Evolutionary conservation across 2,888 invertebrate species (phyloP), one percentile per base, ranked within the genome.

Genomic region (Campopleginae sp.): DNA sequence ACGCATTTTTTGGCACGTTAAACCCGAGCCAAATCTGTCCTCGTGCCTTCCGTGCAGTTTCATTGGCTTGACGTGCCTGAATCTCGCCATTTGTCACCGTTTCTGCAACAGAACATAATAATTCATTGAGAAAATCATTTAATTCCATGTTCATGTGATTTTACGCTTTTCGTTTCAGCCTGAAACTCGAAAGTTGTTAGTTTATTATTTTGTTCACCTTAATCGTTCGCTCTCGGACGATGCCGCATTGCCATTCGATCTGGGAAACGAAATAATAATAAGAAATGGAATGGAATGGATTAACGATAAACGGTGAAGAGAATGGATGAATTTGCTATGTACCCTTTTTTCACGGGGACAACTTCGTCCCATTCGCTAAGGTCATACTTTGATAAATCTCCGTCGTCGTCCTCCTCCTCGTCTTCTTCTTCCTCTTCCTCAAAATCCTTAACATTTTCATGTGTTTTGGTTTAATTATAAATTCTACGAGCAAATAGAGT

Each of bases 371-470:
- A 95, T 90, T 95, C 95, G 83, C 94, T 95, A 84, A 95, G 93
- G 92, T 95, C 95, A 87, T 95, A 95, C 88, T 95, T 95, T 12
- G 95, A 95, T 87, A 95, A 92, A 92, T 95, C 95, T 19, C 94
- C 95, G 89, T 95, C 95, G 65, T 94, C 95, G 63, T 94, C 95
- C 14, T 95, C 95, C 8, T 95, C 95, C 0, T 95, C 95, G 7
- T 95, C 95, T 0, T 95, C 95, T 0, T 94, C 94, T 1, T 94
- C 94, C 0, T 94, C 94, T 72, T 94, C 94, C 8, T 93, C 93
- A 74, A 91, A 89, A 33, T 92, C 88, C 8, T 94, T 88, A 84
- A 83, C 72, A 85, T 74, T 70, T 46, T 80, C 71, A 72, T 48
- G 19, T 12, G 38, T 17, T 8, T 17, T n/a, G 12, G 48, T 58